Base-by-base conservation (phyloP, 1,140 invertebrate genomes). In the Calliopsis andreniformis region DNA sequence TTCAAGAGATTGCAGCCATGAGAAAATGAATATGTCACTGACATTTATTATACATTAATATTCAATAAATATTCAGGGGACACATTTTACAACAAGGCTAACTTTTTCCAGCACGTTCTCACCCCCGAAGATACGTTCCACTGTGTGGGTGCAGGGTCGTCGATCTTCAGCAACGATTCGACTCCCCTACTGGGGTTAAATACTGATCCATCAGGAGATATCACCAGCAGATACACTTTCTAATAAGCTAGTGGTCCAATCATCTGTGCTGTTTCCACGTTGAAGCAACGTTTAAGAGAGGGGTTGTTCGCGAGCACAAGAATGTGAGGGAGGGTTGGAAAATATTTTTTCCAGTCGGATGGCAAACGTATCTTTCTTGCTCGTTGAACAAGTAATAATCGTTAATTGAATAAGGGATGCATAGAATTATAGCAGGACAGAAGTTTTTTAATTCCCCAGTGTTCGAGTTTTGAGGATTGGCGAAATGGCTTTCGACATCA, bases 121-220 rank as follows among this genome's bases (percentile, higher is more conserved):
- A 69, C 64, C 71, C n/a, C 77, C 61, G 49, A 49, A 55, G 77
- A 84, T 35, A 76, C 73, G 59, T 66, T 64, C 62, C 49, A 39
- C 32, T 23, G 56, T 45, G 32, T 51, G 69, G 68, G 18, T 67
- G 42, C 62, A 76, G 35, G 66, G 61, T 71, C 72, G 68, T 75
- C 51, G 71, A 83, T 84, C 80, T 76, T 82, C 66, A 84, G 69
- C 82, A 56, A 53, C 16, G 59, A 71, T 47, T 63, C 45, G 68
- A 64, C 55, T 69, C 66, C 79, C 79, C 76, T 76, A 51, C 20
- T 58, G 63, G 75, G 69, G 67, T 82, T 79, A 73, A 76, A 67
- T 55, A 64, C 81, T 82, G 87, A 89, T 89, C 87, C 82, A 87
- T 89, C 88, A 89, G 76, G 59, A 83, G 67, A 76, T 75, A 88